Percentiles rank a stretch among this genome's conserved stretches.
Evolutionary conservation across 2,113 vertebrate genomes (phyloP).

Genomic region (Eurystomus gularis): DNA sequence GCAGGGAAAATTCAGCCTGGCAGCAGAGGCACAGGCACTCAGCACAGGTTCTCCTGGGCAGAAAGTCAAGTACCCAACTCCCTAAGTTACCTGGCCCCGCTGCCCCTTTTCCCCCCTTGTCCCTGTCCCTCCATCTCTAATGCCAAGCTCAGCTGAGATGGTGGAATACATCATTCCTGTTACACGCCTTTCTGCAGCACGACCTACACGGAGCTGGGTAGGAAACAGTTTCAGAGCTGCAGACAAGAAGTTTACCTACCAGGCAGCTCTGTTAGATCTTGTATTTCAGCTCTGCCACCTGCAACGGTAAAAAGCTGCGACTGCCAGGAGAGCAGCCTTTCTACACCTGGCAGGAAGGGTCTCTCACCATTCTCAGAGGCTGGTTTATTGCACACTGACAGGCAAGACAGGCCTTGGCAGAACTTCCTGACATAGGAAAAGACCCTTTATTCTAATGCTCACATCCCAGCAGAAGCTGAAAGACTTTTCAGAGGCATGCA

Average conservation of each 20-base stretch:
- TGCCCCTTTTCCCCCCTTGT: neutral
- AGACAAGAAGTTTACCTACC: neutral
- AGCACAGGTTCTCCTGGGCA: neutral
- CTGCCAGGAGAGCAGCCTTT: neutral
- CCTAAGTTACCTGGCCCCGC: neutral
- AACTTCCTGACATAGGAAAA: neutral
- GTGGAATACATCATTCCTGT: neutral
- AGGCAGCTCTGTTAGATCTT: neutral
- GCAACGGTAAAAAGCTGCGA: neutral
- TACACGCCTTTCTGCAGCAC: neutral
- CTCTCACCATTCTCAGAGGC: neutral
- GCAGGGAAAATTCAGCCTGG: neutral
- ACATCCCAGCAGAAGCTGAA: neutral
- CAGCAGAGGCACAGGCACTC: neutral
- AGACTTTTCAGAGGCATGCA: neutral
- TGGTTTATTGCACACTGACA: rapidly evolving
- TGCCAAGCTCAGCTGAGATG: neutral
- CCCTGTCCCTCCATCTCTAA: neutral
- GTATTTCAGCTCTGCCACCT: neutral
- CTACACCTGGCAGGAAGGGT: neutral
- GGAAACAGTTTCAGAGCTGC: neutral
- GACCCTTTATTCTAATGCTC: neutral
- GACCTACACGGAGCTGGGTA: neutral
- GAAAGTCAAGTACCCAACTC: neutral
- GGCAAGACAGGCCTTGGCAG: neutral